These are phyloP conservation scores for Agelaius tricolor DNA, from an alignment of 2,113 vertebrate species.

Conservation along the genomic window DNA sequence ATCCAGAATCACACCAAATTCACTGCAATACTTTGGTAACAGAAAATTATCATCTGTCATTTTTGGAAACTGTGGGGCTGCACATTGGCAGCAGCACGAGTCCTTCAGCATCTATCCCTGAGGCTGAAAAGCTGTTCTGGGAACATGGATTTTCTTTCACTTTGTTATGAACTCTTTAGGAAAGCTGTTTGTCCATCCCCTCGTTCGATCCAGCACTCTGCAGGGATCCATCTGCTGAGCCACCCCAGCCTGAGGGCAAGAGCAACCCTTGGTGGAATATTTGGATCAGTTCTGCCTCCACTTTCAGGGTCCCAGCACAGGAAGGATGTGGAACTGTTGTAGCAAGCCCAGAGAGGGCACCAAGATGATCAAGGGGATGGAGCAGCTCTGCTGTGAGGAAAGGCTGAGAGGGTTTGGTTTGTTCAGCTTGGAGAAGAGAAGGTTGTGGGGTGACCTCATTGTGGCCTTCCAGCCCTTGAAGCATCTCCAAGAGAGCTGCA, in stretches of 20 bases:
- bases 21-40: background rate
- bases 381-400: background rate
- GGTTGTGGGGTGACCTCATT: background rate
- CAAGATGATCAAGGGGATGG: background rate
- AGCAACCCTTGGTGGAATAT: background rate
- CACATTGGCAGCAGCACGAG: background rate
- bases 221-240: background rate
- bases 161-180: background rate
- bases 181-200: background rate
- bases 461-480: background rate
- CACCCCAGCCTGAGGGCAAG: background rate
- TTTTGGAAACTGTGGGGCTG: background rate
- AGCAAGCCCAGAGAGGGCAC: background rate
- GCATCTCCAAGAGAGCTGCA: background rate
- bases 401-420: background rate
- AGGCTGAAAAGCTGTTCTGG: slow-evolving; percentile 31
- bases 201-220: rapidly evolving
- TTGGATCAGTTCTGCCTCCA: background rate
- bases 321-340: background rate
- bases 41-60: background rate
- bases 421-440: background rate
- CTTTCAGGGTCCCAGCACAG: background rate
- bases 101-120: background rate
- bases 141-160: background rate
- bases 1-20: background rate